These are phyloP conservation scores for Diabrotica virgifera DNA, from an alignment of 1,140 invertebrate species.

Conservation along the genomic window DNA sequence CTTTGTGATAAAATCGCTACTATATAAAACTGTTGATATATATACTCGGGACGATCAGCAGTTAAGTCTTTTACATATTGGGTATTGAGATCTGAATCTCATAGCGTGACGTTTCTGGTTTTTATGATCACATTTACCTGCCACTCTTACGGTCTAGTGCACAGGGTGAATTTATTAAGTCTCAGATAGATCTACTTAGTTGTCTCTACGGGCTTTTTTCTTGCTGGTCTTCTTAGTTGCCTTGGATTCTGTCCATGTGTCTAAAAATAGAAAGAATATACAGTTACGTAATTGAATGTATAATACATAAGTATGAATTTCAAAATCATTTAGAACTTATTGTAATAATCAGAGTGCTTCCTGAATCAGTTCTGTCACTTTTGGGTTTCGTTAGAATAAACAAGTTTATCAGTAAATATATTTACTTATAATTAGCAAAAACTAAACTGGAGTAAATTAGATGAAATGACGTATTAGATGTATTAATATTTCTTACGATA, in stretches of 20 bases:
- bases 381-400: too few species aligned
- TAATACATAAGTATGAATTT: conserved; percentile 5
- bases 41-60: neutral
- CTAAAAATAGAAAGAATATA: conserved; percentile 29
- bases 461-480: too few species aligned
- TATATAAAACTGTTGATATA: too few species aligned
- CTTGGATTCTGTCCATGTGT: conserved; percentile 45
- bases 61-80: conserved; percentile 1
- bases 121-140: conserved; percentile 1
- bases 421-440: neutral
- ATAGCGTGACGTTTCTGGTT: neutral
- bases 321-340: neutral
- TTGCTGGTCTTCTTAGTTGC: conserved; percentile 43
- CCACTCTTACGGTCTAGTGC: neutral
- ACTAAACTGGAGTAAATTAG: neutral
- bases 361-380: too few species aligned
- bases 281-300: neutral
- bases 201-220: conserved; percentile 45
- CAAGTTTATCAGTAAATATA: too few species aligned
- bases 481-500: too few species aligned
- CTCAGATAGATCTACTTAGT: conserved; percentile 29
- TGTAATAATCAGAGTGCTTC: neutral
- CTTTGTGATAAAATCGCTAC: too few species aligned
- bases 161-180: neutral
- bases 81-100: neutral